A percentile compares a stretch with the other conserved stretches of the same genome.
phyloP scores from a whole-genome alignment of 2,797 vertebrate genomes.

The Petrocephalus schoutedeni region DNA sequence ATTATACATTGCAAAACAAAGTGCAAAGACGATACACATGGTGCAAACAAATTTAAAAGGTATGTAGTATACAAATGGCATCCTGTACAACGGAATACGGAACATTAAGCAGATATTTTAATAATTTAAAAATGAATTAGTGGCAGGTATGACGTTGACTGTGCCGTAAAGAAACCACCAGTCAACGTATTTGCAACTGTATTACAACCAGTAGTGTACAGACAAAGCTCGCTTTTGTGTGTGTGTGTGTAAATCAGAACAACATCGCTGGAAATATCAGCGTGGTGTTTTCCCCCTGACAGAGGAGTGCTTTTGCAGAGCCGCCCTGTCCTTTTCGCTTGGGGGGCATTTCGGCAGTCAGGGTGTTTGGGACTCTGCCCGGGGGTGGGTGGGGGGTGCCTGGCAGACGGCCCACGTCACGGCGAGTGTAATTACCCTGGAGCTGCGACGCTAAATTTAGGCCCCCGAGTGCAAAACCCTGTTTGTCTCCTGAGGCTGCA shows the following conservation, averaged over 20 bases:
- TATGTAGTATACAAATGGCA: not conserved
- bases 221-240: not conserved
- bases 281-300: not conserved
- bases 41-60: not conserved
- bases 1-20: not conserved
- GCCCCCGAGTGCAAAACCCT: not conserved
- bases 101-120: not conserved
- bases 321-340: not conserved
- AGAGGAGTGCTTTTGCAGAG: not conserved
- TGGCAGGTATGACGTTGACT: not conserved
- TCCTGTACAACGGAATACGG: not conserved
- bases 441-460: constrained; percentile 32
- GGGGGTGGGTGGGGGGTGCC: not conserved
- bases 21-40: not conserved
- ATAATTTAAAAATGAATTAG: not conserved
- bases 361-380: not conserved
- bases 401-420: not conserved
- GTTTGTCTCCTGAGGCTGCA: not conserved
- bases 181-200: not conserved
- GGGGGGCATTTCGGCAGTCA: not conserved
- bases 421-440: constrained; percentile 16
- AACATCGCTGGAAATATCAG: not conserved
- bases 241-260: not conserved
- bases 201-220: not conserved
- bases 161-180: not conserved